phyloP scores from a whole-genome alignment of 1,140 invertebrate species.

The Panulirus ornatus region DNA sequence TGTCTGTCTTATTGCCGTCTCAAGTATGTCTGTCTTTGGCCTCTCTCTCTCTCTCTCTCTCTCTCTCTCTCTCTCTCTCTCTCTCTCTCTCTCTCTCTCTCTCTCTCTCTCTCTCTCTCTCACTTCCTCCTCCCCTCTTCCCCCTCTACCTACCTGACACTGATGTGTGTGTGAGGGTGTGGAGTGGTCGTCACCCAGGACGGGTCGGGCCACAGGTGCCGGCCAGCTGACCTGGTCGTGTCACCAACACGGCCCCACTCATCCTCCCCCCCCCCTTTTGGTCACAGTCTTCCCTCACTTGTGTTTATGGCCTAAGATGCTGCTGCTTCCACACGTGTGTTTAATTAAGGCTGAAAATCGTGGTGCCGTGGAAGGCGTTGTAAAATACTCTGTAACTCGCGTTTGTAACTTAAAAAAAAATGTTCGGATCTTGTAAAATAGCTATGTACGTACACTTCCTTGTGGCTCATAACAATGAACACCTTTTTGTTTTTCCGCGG shows the following conservation, averaged over 20 bases:
- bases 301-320: neutral
- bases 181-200: too few species aligned
- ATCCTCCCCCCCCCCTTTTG: neutral
- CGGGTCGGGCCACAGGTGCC: slow-evolving; percentile 33
- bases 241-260: neutral
- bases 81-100: neutral
- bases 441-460: too few species aligned
- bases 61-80: neutral
- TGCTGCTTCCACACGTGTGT: slow-evolving; percentile 23
- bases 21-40: neutral
- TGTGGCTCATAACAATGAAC: too few species aligned
- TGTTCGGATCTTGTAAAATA: too few species aligned
- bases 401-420: too few species aligned
- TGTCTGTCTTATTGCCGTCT: neutral
- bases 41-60: neutral
- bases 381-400: too few species aligned
- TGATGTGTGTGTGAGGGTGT: too few species aligned
- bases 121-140: too few species aligned
- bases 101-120: neutral
- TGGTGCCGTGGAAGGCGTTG: too few species aligned
- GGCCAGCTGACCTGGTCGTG: slow-evolving; percentile 46
- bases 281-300: slow-evolving; percentile 20
- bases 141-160: neutral
- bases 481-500: too few species aligned
- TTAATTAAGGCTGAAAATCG: too few species aligned